Base-by-base conservation (phyloP, 2,797 vertebrate genomes). In the Syndactyla subalaris region DNA sequence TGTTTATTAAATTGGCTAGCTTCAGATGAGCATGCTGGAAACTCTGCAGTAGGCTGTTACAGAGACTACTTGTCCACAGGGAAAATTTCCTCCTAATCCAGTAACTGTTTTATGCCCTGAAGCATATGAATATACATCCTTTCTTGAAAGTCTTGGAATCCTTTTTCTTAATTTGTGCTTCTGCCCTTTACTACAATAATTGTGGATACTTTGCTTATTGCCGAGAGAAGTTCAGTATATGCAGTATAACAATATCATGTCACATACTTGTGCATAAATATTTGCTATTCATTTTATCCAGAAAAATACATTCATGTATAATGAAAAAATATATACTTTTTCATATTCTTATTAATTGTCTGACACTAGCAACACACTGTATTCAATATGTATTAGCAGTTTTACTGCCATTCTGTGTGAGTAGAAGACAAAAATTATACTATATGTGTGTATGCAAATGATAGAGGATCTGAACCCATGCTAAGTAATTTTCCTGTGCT, bases 341-440 rank as follows among this genome's bases (percentile, higher is more conserved):
- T 83, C 66, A 70, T 49, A 52, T 59, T 75, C 32, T 89, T 90
- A 72, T 91, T 91, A 93, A 85, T 49, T 63, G 38, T 82, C 77
- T 96, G 82, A 90, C 68, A 86, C 6, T 36, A 93, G 58, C 49
- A 95, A 89, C 80, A 86, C 68, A 63, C 48, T 81, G 22, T 79
- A 45, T 90, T 89, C 74, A 93, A 70, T 72, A 92, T 29, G 29
- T 94, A 94, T 91, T 55, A 73, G 54, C 30, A 91, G 85, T 93
- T 97, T 96, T 54, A 57, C 39, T 94, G 66, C 46, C 65, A 84
- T 89, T 94, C 72, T 94, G 22, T 85, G 58, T 66, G 81, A 86
- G 83, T 58, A 93, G 92, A 94, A 96, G 95, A 95, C 95, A 97
- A 97, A 97, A 96, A 96, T 89, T 78, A 54, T 94, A 87, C 92